phyloP scores from a whole-genome alignment of 2,888 invertebrate species.

The Pyrrhosoma nymphula region DNA sequence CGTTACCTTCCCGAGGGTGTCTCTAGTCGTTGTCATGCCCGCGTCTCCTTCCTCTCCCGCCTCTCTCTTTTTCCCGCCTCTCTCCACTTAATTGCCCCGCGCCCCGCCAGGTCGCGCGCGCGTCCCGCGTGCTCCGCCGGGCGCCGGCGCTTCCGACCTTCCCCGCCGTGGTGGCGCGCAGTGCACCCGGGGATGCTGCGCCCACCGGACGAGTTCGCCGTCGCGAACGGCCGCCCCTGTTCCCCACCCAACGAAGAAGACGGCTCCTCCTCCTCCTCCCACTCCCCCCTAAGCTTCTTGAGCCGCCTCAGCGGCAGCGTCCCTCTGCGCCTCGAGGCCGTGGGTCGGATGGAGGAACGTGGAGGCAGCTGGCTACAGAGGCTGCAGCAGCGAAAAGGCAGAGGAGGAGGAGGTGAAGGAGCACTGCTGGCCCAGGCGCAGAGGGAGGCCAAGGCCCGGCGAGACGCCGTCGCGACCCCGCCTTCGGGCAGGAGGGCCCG shows the following conservation, averaged over 20 bases:
- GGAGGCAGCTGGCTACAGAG: slow-evolving; percentile 54
- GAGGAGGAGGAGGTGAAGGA: neutral
- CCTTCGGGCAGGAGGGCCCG: slow-evolving; percentile 61
- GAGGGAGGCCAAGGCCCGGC: slow-evolving; percentile 53
- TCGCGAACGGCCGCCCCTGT: neutral
- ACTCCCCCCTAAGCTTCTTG: neutral
- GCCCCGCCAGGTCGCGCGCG: neutral
- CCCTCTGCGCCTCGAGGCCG: slow-evolving; percentile 55
- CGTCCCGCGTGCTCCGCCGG: neutral
- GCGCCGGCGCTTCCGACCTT: slow-evolving; percentile 26
- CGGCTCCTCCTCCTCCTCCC: neutral
- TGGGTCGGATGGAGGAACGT: slow-evolving; percentile 60
- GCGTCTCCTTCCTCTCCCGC: too few species aligned
- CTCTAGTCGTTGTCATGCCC: neutral
- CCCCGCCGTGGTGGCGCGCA: slow-evolving; percentile 61
- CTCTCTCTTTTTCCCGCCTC: neutral
- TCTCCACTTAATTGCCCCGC: neutral
- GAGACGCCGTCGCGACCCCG: slow-evolving; percentile 58
- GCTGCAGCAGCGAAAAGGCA: slow-evolving; percentile 58
- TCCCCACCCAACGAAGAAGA: neutral
- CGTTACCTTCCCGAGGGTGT: too few species aligned
- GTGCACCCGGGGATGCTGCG: slow-evolving; percentile 63
- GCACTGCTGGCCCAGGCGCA: slow-evolving; percentile 50
- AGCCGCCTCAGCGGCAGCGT: slow-evolving; percentile 65
- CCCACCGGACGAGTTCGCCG: slow-evolving; percentile 54